phyloP scores from a whole-genome alignment of 2,888 invertebrate species.

The Podotricha telesiphe region DNA sequence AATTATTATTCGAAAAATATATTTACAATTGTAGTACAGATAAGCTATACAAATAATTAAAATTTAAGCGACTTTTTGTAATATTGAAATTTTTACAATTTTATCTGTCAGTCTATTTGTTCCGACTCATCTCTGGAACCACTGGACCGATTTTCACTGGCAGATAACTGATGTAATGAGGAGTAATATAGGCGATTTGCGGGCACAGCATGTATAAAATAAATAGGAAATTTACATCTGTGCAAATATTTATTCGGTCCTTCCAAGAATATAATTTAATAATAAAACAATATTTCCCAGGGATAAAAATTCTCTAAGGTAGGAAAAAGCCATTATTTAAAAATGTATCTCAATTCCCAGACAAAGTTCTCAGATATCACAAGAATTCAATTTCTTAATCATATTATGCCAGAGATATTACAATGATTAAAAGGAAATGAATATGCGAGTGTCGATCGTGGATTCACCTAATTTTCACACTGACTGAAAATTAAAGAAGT shows the following conservation, averaged over 20 bases:
- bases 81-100: too few relatives aligned
- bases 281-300: background rate
- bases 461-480: slow-evolving; percentile 73
- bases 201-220: too few relatives aligned
- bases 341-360: background rate
- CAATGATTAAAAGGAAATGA: slow-evolving; percentile 32
- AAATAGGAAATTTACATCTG: background rate
- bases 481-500: slow-evolving; percentile 81
- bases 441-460: slow-evolving; percentile 44
- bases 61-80: too few relatives aligned
- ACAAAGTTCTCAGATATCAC: background rate
- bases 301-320: too few relatives aligned
- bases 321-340: background rate
- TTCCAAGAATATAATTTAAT: background rate
- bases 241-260: background rate
- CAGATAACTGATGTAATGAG: too few relatives aligned
- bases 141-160: too few relatives aligned
- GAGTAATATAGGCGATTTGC: too few relatives aligned
- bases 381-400: slow-evolving; percentile 2
- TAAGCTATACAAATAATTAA: too few relatives aligned
- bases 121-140: too few relatives aligned
- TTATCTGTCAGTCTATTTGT: too few relatives aligned
- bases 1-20: too few relatives aligned
- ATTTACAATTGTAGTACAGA: background rate
- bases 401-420: background rate